A percentile compares a stretch with the other conserved stretches of the same genome.
phyloP scores from a whole-genome alignment of 2,888 invertebrate genomes.

The Drosophila cognata region DNA sequence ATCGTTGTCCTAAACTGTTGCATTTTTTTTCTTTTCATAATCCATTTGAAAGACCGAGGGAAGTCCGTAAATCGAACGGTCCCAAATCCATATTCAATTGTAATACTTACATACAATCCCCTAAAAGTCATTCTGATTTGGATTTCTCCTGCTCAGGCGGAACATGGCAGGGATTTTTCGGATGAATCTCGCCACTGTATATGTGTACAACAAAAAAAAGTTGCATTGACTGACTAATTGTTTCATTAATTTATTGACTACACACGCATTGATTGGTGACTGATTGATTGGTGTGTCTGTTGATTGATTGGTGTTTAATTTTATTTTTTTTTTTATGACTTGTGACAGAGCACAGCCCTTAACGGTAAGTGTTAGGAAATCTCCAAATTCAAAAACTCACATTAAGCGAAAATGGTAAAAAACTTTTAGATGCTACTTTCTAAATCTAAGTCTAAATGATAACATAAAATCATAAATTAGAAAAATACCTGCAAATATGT shows the following conservation, averaged over 20 bases:
- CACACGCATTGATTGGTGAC: conserved; percentile 1
- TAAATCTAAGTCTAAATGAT: background rate
- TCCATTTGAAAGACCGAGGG: background rate
- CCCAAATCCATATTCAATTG: background rate
- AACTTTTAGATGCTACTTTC: background rate
- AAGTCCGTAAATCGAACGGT: background rate
- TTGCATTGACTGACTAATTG: background rate
- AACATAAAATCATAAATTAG: background rate
- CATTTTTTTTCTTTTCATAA: background rate
- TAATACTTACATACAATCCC: conserved; percentile 3
- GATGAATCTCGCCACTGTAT: background rate
- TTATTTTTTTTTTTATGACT: background rate
- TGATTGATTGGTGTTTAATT: background rate
- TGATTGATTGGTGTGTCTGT: background rate
- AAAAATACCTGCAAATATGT: background rate
- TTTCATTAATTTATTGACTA: background rate
- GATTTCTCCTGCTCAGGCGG: background rate
- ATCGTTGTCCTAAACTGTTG: background rate
- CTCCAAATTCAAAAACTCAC: background rate
- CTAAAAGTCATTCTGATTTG: background rate
- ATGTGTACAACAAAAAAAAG: background rate
- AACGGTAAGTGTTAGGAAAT: background rate
- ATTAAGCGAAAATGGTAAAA: background rate
- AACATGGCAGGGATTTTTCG: background rate
- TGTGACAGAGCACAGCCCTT: background rate